phyloP scores from a whole-genome alignment of 35 echinoderm and acorn worm species.

The Heliocidaris tuberculata region DNA sequence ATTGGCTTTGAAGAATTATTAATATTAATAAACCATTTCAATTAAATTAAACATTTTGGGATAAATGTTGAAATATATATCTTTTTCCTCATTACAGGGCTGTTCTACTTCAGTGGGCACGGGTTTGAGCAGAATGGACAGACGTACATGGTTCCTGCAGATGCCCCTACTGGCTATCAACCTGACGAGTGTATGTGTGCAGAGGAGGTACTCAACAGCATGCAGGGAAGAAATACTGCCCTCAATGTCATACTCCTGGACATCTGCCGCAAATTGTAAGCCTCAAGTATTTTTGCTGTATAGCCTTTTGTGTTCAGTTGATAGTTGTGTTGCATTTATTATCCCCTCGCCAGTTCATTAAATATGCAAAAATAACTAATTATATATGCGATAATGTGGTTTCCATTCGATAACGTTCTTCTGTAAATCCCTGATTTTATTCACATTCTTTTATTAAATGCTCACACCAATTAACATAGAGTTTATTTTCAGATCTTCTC shows the following conservation, averaged over 20 bases:
- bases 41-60: no score
- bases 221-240: conserved; percentile 74
- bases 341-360: no score
- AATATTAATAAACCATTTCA: no score
- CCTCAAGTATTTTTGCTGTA: not conserved
- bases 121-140: conserved; percentile 77
- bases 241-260: conserved; percentile 88
- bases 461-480: no score
- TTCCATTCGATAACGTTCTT: no score
- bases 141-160: conserved; percentile 81
- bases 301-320: not conserved
- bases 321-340: not conserved
- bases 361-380: no score
- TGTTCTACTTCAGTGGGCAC: conserved; percentile 98
- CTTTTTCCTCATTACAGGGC: conserved; percentile 21
- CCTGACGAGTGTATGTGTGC: conserved; percentile 79
- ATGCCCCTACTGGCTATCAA: conserved; percentile 60
- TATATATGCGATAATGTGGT: no score
- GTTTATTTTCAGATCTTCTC: not conserved
- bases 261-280: conserved; percentile 84
- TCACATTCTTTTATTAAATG: no score
- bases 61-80: not conserved
- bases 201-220: conserved; percentile 66
- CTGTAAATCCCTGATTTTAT: no score
- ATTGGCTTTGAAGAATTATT: no score